Conservation (phyloP, 37 sponge, comb jelly and placozoan genomes). For the Halisarca cf. caerulea region DNA sequence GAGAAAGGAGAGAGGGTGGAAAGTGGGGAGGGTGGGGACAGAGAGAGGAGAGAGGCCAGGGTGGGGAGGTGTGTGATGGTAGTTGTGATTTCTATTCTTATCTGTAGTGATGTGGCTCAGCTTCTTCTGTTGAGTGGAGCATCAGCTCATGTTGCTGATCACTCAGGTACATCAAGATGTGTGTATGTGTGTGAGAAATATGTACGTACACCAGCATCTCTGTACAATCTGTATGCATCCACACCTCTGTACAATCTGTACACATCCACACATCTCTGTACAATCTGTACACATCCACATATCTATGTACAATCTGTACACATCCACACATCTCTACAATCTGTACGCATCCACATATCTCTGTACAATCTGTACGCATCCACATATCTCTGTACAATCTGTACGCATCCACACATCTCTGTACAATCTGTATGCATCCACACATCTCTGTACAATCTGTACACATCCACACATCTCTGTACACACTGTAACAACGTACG, state of each 20-base stretch:
- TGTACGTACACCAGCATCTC: too few relatives aligned
- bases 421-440: neutral
- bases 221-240: neutral
- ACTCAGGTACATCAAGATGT: too few relatives aligned
- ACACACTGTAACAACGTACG: neutral
- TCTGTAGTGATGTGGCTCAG: slow-evolving; percentile 8
- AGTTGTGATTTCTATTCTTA: neutral
- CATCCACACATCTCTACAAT: neutral
- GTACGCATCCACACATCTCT: neutral
- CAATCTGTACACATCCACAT: too few relatives aligned
- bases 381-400: neutral
- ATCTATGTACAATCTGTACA: neutral
- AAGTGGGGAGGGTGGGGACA: too few relatives aligned
- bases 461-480: neutral
- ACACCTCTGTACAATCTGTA: neutral
- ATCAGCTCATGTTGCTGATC: slow-evolving; percentile 25
- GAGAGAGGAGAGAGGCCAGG: neutral
- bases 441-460: neutral
- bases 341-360: neutral
- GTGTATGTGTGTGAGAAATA: too few relatives aligned
- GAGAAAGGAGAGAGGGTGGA: too few relatives aligned
- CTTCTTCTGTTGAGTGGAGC: slow-evolving; percentile 19
- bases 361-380: neutral
- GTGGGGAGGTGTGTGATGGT: neutral
- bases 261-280: neutral